These are phyloP conservation scores for Neotragus moschatus DNA, from an alignment of 2,113 vertebrate genomes.

Conservation along the genomic window DNA sequence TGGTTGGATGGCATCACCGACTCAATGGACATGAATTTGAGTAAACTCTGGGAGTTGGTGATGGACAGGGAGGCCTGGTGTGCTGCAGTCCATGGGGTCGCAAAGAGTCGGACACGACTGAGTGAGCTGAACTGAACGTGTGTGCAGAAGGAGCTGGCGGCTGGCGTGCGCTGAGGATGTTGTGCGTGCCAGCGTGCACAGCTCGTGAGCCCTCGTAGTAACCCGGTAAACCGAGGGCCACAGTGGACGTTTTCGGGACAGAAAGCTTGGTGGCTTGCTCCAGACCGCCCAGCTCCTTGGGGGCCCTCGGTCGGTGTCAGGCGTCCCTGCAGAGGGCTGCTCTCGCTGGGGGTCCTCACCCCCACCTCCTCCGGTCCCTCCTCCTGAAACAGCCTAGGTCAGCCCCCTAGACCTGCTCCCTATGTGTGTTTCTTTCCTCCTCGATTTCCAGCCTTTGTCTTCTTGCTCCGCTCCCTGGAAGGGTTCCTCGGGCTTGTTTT, in stretches of 20 bases:
- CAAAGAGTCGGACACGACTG: no score
- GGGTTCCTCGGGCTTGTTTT: not conserved
- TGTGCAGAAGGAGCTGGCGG: not conserved
- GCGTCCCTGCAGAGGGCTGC: not conserved
- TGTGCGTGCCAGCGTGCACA: not conserved
- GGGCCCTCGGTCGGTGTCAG: not conserved
- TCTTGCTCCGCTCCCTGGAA: not conserved
- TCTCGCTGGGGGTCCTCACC: no score
- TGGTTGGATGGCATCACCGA: no score
- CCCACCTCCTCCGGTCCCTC: not conserved
- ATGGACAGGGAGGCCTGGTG: no score
- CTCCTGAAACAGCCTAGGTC: not conserved
- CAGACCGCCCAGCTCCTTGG: not conserved
- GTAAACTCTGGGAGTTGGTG: no score
- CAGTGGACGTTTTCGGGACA: not conserved
- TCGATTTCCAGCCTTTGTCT: not conserved
- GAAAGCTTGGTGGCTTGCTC: not conserved
- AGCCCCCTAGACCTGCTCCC: not conserved
- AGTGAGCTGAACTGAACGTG: no score
- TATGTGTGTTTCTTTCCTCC: not conserved
- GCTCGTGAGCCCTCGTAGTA: not conserved
- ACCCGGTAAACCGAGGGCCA: not conserved
- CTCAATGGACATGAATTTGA: no score
- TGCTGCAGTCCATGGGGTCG: no score
- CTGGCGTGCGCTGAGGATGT: not conserved